These are phyloP conservation scores for Microcebus murinus DNA, from an alignment of 2,113 vertebrate species.

Conservation along the genomic window DNA sequence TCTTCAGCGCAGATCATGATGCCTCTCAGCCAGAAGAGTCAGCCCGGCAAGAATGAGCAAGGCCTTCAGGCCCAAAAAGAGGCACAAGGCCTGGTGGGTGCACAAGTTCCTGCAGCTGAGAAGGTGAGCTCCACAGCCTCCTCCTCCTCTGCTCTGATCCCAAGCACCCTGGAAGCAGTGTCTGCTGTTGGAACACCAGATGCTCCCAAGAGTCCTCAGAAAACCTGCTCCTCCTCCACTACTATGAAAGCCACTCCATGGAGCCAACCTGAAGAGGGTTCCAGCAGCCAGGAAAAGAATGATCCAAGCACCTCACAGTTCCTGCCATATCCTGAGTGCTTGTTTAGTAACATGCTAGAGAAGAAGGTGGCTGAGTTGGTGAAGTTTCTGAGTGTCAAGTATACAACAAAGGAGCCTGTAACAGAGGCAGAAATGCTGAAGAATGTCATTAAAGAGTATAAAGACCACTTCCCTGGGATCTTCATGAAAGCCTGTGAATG, in stretches of 20 bases:
- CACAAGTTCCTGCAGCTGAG: neutral
- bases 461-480: neutral
- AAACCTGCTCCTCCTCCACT: neutral
- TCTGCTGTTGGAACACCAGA: neutral
- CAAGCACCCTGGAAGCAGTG: too few species aligned
- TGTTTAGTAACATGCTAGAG: neutral
- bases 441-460: neutral
- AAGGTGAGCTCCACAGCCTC: rapidly evolving
- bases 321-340: rapidly evolving
- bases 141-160: neutral
- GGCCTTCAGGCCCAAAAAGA: neutral
- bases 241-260: neutral
- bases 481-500: constrained; percentile 33
- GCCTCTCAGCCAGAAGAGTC: neutral
- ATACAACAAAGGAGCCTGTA: neutral
- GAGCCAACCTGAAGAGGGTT: neutral
- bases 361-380: constrained; percentile 15
- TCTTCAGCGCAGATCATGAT: neutral
- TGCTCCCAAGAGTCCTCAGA: neutral
- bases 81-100: too few species aligned
- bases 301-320: neutral
- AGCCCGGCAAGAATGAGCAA: neutral
- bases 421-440: constrained; percentile 49
- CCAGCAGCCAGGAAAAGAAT: neutral
- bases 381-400: constrained; percentile 42